Conservation (phyloP, 2,113 vertebrate species). For the Rhinolophus sinicus region DNA sequence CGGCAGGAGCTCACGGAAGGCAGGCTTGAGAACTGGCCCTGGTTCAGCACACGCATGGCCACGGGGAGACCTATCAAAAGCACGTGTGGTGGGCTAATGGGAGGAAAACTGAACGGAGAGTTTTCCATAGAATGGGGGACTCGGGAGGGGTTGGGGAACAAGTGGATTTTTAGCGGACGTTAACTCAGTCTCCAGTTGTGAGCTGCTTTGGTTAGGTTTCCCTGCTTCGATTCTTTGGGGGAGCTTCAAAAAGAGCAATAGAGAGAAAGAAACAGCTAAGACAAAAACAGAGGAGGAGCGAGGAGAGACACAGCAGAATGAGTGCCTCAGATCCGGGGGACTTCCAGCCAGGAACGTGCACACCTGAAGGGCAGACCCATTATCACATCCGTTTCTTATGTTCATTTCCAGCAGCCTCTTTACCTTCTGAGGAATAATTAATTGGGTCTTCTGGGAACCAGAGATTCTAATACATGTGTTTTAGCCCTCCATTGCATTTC, state of each 20-base stretch:
- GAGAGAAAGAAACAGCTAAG: not conserved
- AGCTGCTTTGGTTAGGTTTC: not conserved
- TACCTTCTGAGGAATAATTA: not conserved
- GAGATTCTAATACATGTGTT: not conserved
- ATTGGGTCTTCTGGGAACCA: not conserved
- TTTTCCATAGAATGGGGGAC: not conserved
- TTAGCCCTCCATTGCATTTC: not conserved
- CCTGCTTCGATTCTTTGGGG: not conserved
- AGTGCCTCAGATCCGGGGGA: not conserved
- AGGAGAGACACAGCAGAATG: not conserved
- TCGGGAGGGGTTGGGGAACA: rapidly evolving
- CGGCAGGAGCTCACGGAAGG: not conserved
- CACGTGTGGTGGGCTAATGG: not conserved
- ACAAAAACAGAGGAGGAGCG: not conserved
- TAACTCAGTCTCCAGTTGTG: not conserved
- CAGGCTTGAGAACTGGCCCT: not conserved
- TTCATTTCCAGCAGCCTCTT: not conserved
- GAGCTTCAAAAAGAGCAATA: not conserved
- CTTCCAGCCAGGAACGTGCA: not conserved
- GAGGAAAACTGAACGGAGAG: not conserved
- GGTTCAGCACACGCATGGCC: not conserved
- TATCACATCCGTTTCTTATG: not conserved
- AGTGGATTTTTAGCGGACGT: not conserved
- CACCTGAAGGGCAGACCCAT: not conserved
- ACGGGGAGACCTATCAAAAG: not conserved